Evolutionary conservation across 2,888 invertebrate genomes (phyloP), one percentile per base, ranked within the genome.

Genomic region (Troilus luridus): DNA sequence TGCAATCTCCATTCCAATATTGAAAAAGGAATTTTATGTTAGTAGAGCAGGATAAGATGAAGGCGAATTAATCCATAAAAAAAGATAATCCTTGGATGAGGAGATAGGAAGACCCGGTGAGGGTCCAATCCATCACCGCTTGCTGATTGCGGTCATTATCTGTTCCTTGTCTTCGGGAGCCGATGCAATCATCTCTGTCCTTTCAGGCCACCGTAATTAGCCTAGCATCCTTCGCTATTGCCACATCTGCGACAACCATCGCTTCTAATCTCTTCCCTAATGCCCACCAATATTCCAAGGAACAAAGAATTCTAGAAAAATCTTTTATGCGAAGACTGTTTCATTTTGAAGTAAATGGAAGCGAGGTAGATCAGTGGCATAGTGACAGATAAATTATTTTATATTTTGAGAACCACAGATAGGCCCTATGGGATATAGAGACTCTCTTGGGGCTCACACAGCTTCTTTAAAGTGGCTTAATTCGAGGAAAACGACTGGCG

Each of bases 101-200:
- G 41, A 0, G 72, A 77, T 41, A 77, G 72, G 72, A 77, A 77
- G 72, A 11, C 6, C 24, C 67, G 24, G 67, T 0, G 11, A 27
- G 1, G 72, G 41, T 21, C 10, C 85, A n/a, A 85, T 85, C 85
- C 85, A 85, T 85, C 85, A 85, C 85, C 56, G 85, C 56, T 85
- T 85, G 85, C 85, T 85, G 85, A 85, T 85, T 54, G 56, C 85
- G 54, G 85, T 85, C 85, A 58, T 85, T 85, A 85, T 85, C 54
- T 85, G 85, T 85, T 85, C 85, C 85, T 58, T 54, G 85, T 54
- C 85, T 85, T 85, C 56, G 85, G 56, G 56, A 58, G 56, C n/a
- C 85, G 56, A 85, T 56, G 11, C 85, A 85, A 56, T 58, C 85
- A 85, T n/a, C 56, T 85, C 85, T 58, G 54, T 54, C 85, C 56